A percentile compares a stretch with the other conserved stretches of the same genome.
Conservation (phyloP, 2,797 vertebrate species). For the Scleropages formosus region DNA sequence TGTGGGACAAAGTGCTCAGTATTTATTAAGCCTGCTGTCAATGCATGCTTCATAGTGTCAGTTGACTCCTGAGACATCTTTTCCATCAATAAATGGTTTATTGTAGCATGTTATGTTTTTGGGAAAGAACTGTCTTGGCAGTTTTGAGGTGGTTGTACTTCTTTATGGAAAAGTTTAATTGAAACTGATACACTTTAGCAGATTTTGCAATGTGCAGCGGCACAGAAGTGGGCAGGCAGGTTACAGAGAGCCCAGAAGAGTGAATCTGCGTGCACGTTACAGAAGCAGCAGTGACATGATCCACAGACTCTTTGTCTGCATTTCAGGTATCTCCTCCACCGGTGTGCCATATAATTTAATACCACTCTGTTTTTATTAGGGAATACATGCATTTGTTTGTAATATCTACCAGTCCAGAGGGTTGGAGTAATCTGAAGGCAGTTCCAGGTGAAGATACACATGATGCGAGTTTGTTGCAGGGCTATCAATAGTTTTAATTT, state of each 20-base stretch:
- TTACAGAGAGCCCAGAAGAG: neutral
- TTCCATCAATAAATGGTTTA: neutral
- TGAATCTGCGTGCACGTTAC: conserved; percentile 54
- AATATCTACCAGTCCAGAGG: too few relatives aligned
- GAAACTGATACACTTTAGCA: neutral
- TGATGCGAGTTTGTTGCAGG: too few relatives aligned
- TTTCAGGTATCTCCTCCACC: conserved; percentile 53
- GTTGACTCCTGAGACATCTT: too few relatives aligned
- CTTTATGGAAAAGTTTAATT: neutral
- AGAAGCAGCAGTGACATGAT: conserved; percentile 62
- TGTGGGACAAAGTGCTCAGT: neutral
- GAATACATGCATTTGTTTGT: too few relatives aligned
- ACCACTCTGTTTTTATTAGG: too few relatives aligned
- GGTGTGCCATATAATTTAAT: neutral
- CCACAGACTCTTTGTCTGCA: conserved; percentile 67
- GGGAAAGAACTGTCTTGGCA: neutral
- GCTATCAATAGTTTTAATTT: too few relatives aligned
- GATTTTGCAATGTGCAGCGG: neutral
- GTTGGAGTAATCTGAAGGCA: too few relatives aligned
- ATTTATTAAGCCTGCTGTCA: too few relatives aligned
- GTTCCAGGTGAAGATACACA: too few relatives aligned
- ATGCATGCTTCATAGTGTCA: too few relatives aligned
- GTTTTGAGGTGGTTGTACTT: neutral
- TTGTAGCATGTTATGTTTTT: neutral
- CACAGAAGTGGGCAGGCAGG: neutral